phyloP scores from a whole-genome alignment of 2,888 invertebrate species.

The Octodonta nipae region DNA sequence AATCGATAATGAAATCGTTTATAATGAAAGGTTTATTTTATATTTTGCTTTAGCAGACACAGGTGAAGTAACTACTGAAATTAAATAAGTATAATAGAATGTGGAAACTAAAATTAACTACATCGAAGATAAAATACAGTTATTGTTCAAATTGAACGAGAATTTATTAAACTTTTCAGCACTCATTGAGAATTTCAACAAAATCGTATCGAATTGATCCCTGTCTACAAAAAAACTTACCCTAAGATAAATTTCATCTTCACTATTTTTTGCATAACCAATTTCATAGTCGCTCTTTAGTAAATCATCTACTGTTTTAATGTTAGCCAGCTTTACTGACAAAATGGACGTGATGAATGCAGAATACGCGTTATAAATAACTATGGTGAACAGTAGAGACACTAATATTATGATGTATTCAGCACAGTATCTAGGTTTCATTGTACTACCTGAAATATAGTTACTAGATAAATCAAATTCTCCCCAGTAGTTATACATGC shows the following conservation, averaged over 20 bases:
- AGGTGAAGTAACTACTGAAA: too few relatives aligned
- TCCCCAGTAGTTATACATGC: neutral
- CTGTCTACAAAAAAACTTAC: too few relatives aligned
- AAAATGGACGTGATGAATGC: slow-evolving; percentile 54
- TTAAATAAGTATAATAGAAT: too few relatives aligned
- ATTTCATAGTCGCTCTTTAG: slow-evolving; percentile 45
- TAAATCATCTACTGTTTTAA: slow-evolving; percentile 46
- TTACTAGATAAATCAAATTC: neutral
- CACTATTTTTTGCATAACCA: slow-evolving; percentile 45
- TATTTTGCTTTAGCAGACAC: too few relatives aligned
- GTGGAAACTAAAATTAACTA: too few relatives aligned
- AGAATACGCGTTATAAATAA: slow-evolving; percentile 52
- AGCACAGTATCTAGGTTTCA: slow-evolving; percentile 43
- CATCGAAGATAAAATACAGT: too few relatives aligned
- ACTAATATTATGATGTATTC: slow-evolving; percentile 46
- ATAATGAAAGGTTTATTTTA: too few relatives aligned
- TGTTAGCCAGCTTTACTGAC: slow-evolving; percentile 43
- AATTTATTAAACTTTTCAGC: too few relatives aligned
- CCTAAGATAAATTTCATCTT: slow-evolving; percentile 50
- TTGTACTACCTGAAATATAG: slow-evolving; percentile 44
- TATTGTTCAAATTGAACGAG: too few relatives aligned
- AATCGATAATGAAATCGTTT: too few relatives aligned
- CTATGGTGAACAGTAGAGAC: slow-evolving; percentile 45
- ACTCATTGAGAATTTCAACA: too few relatives aligned
- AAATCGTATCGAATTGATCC: too few relatives aligned